These are phyloP conservation scores for Chelonus insularis DNA, from an alignment of 1,140 invertebrate species.

Conservation along the genomic window DNA sequence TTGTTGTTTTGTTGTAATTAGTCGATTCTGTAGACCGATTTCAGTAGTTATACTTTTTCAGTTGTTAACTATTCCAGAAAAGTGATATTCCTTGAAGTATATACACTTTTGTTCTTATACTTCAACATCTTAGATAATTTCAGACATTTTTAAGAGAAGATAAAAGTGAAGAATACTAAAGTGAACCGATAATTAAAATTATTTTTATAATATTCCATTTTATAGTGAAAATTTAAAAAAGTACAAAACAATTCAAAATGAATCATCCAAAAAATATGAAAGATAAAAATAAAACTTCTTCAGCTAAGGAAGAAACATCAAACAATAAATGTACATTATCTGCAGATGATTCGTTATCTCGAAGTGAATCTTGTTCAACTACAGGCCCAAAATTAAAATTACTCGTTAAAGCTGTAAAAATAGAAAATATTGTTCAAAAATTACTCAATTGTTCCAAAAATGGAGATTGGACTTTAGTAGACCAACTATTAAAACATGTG, in stretches of 20 bases:
- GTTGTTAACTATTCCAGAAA: constrained; percentile 42
- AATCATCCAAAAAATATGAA: constrained; percentile 49
- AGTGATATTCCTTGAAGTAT: constrained; percentile 44
- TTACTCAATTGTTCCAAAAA: constrained; percentile 77
- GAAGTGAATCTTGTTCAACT: constrained; percentile 60
- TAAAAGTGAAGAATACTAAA: too few relatives aligned
- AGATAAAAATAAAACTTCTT: constrained; percentile 48
- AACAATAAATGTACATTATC: constrained; percentile 59
- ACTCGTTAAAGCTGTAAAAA: constrained; percentile 73
- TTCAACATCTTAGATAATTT: too few relatives aligned
- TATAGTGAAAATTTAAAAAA: too few relatives aligned
- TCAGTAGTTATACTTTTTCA: constrained; percentile 32
- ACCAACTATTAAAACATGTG: constrained; percentile 80
- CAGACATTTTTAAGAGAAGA: too few relatives aligned
- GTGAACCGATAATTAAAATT: too few relatives aligned
- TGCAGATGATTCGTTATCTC: constrained; percentile 67
- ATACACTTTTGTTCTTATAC: too few relatives aligned
- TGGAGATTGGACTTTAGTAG: constrained; percentile 86
- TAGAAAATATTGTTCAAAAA: constrained; percentile 73
- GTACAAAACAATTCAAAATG: constrained; percentile 44
- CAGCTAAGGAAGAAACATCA: constrained; percentile 45
- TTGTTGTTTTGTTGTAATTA: constrained; percentile 44
- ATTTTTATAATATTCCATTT: too few relatives aligned
- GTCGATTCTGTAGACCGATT: constrained; percentile 46
- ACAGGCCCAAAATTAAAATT: constrained; percentile 73